Evolutionary conservation across 2,888 invertebrate genomes (phyloP), one percentile per base, ranked within the genome.

Genomic region (Euzophera pinguis): DNA sequence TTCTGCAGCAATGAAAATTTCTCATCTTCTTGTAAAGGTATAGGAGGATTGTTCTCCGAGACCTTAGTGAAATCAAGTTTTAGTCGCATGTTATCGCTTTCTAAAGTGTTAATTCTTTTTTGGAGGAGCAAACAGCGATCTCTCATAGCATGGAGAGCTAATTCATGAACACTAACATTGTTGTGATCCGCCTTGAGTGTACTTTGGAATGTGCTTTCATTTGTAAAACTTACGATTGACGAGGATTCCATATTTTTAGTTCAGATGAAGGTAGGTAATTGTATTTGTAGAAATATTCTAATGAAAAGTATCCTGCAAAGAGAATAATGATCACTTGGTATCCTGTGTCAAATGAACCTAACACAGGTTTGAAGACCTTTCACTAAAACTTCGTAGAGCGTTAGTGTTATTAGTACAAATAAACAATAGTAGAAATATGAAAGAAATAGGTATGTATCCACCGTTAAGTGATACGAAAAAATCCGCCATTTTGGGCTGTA

Each of bases 141-240:
- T 75, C 95, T 93, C 92, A 96, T 93, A 9, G 95, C 96, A 75
- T 95, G 94, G 55, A 96, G 89, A 1, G 96, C 96, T 54, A 96
- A 91, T 81, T 94, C 93, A 54, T 95, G 85, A 3, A 94, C 94
- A 76, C 92, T 92, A 42, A 92, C 87, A 58, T 84, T 84, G 57
- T 76, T 84, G 56, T 64, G 77, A 17, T 89, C 90, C 6, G 72
- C 76, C 73, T 90, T 90, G 37, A 84, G 54, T 9, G 87, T 87
- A n/a, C 75, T 73, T 70, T 89, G 87, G 48, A 83, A 81, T 50
- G 87, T 83, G 12, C 86, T 78, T 64, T 90, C 90, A 67, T 89
- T 90, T 59, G 82, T 89, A 57, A 88, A 90, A 74, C 90, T 90
- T 45, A 89, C 84, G 57, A 90, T 87, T 27, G 90, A 88, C 10